These are phyloP conservation scores for Discoglossus pictus DNA, from an alignment of 2,797 vertebrate species.

Conservation along the genomic window DNA sequence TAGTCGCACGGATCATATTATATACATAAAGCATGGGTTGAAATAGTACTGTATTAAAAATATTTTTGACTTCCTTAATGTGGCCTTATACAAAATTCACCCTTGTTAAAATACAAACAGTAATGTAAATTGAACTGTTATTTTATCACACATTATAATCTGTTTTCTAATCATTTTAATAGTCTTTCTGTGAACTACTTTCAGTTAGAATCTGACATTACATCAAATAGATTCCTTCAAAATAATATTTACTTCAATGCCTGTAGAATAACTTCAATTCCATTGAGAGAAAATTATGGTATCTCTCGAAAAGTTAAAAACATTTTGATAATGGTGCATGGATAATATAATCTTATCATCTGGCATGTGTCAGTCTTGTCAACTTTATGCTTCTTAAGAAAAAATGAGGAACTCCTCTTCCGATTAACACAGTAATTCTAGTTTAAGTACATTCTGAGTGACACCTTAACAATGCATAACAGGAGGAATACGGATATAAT, in stretches of 20 bases:
- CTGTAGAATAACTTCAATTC: conserved; percentile 8
- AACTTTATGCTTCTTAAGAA: conserved; percentile 21
- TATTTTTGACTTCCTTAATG: too few species aligned
- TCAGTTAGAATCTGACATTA: conserved; percentile 19
- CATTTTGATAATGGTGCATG: conserved; percentile 38
- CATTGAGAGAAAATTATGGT: conserved; percentile 32
- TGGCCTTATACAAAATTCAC: too few species aligned
- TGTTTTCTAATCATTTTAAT: conserved; percentile 42
- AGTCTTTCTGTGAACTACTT: conserved; percentile 24
- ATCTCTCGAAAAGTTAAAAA: conserved; percentile 43
- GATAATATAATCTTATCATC: conserved; percentile 25
- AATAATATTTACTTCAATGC: conserved; percentile 36
- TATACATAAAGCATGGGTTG: too few species aligned
- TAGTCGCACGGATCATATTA: too few species aligned
- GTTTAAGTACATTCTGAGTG: conserved; percentile 30
- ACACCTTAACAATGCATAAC: conserved; percentile 23
- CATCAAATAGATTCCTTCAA: conserved; percentile 33
- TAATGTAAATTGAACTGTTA: conserved; percentile 5
- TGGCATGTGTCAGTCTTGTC: conserved; percentile 25
- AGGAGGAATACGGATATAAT: neutral
- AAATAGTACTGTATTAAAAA: too few species aligned
- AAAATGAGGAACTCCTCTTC: conserved; percentile 16
- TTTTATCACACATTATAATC: conserved; percentile 27
- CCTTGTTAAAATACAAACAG: neutral
- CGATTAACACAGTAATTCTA: conserved; percentile 33